Base-by-base conservation (phyloP, 2,888 invertebrate genomes). In the Agapetus fuscipes region DNA sequence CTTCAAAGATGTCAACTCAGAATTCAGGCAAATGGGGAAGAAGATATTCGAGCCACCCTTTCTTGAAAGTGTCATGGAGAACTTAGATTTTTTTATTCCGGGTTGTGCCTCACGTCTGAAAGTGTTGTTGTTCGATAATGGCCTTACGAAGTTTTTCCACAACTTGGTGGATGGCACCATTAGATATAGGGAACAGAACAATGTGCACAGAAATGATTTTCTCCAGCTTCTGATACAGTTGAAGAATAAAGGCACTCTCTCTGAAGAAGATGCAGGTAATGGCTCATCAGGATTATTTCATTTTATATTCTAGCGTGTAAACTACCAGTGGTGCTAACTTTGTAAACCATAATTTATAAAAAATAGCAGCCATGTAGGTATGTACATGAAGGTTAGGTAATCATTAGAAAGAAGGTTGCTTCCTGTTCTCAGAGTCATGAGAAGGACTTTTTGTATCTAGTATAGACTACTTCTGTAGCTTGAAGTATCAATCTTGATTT, bases 221-320 rank as follows among this genome's bases (percentile, higher is more conserved):
- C 53, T 75, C 37, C 71, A 74, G 52, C 58, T 72, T 2, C 56
- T 75, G 6, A 71, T 74, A 27, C 64, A 72, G 28, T 51, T 74
- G 43, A 67, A 62, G 48, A 64, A 67, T 48, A 59, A 38, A 6
- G 41, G 30, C 3, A 6, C 7, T 7, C 13, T 34, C n/a, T 28
- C 11, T 3, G 35, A 26, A 10, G 34, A 28, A 4, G 12, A 13
- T 4, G 11, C 24, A 27, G 35, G 35, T 40, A n/a, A n/a, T n/a
- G n/a, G n/a, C n/a, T n/a, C n/a, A n/a, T n/a, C n/a, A n/a, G n/a
- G n/a, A n/a, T n/a, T n/a, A n/a, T n/a, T n/a, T n/a, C n/a, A n/a
- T n/a, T n/a, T n/a, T n/a, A n/a, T n/a, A n/a, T n/a, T n/a, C n/a
- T n/a, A n/a, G n/a, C n/a, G n/a, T n/a, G n/a, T n/a, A n/a, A n/a